Evolutionary conservation across 2,888 invertebrate species (phyloP), one percentile per base, ranked within the genome.

Genomic region (Selenia dentaria): DNA sequence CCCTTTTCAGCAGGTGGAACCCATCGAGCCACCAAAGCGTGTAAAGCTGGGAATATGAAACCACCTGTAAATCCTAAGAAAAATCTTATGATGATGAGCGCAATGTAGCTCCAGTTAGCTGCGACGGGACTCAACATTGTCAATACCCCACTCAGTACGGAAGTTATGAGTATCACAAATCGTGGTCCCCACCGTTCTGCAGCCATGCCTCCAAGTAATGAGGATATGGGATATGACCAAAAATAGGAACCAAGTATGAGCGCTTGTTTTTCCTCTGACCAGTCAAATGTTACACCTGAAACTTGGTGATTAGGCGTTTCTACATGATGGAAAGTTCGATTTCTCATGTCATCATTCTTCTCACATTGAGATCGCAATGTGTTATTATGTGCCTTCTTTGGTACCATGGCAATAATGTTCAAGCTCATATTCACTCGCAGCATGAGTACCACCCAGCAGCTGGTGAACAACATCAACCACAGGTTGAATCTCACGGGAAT

Each of bases 361-460:
- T 58, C 73, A 51, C 87, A 88, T 48, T 81, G 79, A 14, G 86
- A 79, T 46, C 49, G 67, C 41, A 67, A 68, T 58, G 80, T 62
- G 18, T 59, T 51, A 51, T 87, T 80, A 27, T 74, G 79, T 13
- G 75, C 62, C 3, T 66, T 57, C 18, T 83, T 82, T 0, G 91
- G 88, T 2, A 94, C 94, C 95, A 95, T 95, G 3, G 94, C 94
- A 31, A 95, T 92, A 25, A 95, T 89, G 59, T 94, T 94, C 36
- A 96, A 93, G 9, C 95, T 95, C 85, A 96, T 93, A 71, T 96
- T 95, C 1, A 95, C 93, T 36, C 95, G 92, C 54, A 94, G 89
- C 93, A 95, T 94, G 81, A 95, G 96, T 9, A 92, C 91, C 57
- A 94, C 92, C 83, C 95, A 93, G 59, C 94, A 95, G 53, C 94